phyloP scores from a whole-genome alignment of 2,888 invertebrate genomes.

The Watsonalla binaria region DNA sequence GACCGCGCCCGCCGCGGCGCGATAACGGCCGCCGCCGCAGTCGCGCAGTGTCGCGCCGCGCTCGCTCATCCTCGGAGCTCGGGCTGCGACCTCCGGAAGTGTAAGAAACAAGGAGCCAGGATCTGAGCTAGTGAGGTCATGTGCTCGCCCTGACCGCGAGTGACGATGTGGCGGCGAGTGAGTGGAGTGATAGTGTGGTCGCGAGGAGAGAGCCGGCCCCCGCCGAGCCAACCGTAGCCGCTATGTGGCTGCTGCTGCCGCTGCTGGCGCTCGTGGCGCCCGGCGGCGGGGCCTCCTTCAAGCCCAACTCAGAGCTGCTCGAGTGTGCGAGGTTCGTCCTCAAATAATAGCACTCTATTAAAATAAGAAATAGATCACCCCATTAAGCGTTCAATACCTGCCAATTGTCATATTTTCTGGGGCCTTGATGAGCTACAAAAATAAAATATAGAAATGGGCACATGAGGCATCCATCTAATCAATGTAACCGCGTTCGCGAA shows the following conservation, averaged over 20 bases:
- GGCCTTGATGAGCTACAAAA: constrained; percentile 66
- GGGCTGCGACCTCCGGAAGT: constrained; percentile 21
- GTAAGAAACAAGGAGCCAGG: constrained; percentile 25
- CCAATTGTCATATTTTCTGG: constrained; percentile 31
- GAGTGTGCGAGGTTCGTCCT: constrained; percentile 73
- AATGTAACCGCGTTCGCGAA: constrained; percentile 9
- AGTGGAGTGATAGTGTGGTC: constrained; percentile 59
- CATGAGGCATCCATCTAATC: constrained; percentile 37
- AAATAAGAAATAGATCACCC: constrained; percentile 1
- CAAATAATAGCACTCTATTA: neutral
- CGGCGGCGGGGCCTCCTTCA: constrained; percentile 57
- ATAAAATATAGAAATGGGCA: constrained; percentile 59
- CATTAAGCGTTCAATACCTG: constrained; percentile 7
- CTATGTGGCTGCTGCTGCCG: constrained; percentile 63
- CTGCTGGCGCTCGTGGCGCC: constrained; percentile 56
- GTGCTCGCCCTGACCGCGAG: constrained; percentile 42
- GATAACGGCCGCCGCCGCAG: constrained; percentile 38
- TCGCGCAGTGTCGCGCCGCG: constrained; percentile 65
- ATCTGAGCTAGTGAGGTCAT: constrained; percentile 51
- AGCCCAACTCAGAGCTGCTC: constrained; percentile 64
- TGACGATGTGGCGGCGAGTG: constrained; percentile 64
- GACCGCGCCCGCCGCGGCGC: constrained; percentile 64
- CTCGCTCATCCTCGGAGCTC: constrained; percentile 66
- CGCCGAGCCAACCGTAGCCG: constrained; percentile 54
- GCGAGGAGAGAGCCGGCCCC: constrained; percentile 48